phyloP scores from a whole-genome alignment of 1,140 invertebrate species.

The Lordiphosa mommai region DNA sequence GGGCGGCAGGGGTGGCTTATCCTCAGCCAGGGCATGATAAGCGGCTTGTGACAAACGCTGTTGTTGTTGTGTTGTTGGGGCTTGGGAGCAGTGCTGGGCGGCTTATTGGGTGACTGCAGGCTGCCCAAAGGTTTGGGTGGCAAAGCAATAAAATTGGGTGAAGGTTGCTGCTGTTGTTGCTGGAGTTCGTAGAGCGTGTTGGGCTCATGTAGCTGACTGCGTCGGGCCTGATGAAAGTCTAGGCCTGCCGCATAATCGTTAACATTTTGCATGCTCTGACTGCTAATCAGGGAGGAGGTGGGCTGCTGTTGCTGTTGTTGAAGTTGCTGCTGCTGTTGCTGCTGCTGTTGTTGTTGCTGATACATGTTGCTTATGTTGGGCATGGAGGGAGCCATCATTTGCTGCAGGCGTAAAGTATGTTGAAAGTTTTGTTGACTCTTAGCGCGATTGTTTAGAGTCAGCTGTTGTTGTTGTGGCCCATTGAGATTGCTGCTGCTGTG shows the following conservation, averaged over 20 bases:
- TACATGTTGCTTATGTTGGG: conserved; percentile 79
- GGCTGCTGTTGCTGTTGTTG: conserved; percentile 35
- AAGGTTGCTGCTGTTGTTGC: conserved; percentile 55
- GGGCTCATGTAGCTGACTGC: conserved; percentile 61
- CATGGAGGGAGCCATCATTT: conserved; percentile 79
- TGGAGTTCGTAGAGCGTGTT: conserved; percentile 61
- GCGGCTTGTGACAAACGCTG: conserved; percentile 57
- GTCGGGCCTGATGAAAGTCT: conserved; percentile 61
- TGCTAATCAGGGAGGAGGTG: conserved; percentile 49
- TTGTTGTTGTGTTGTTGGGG: conserved; percentile 78
- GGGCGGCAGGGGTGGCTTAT: conserved; percentile 86
- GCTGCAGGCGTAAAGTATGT: conserved; percentile 74
- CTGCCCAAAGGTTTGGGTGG: conserved; percentile 65
- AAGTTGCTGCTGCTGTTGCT: conserved; percentile 26
- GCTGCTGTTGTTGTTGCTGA: conserved; percentile 64
- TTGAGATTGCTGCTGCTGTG: conserved; percentile 61
- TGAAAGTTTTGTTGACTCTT: conserved; percentile 71
- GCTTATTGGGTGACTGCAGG: conserved; percentile 67
- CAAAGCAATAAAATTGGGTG: conserved; percentile 67
- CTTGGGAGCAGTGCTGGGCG: conserved; percentile 74
- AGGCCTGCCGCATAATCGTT: conserved; percentile 45
- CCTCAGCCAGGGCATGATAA: conserved; percentile 58
- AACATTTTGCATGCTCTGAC: conserved; percentile 80
- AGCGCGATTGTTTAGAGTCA: conserved; percentile 67
- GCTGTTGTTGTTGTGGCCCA: conserved; percentile 39